Percentiles rank a stretch among this genome's conserved stretches.
Evolutionary conservation across 2,797 vertebrate genomes (phyloP).

Genomic region (Gastrophryne carolinensis): DNA sequence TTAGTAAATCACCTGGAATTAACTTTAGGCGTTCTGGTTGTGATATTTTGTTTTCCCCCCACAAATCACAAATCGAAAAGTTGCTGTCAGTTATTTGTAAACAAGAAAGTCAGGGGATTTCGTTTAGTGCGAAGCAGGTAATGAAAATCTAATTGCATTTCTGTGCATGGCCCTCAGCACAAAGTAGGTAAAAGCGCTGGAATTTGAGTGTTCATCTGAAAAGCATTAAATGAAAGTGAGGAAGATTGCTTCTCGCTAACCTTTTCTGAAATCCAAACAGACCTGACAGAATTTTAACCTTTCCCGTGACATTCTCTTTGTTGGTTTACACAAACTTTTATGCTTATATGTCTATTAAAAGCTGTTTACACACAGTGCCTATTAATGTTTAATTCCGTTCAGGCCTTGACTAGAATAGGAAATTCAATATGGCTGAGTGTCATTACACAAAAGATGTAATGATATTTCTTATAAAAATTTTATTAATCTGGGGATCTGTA

Average conservation of each 20-base stretch:
- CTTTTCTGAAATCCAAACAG: conserved; percentile 45
- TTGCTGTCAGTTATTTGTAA: not conserved
- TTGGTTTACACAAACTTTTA: conserved; percentile 41
- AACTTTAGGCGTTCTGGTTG: not conserved
- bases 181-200: conserved; percentile 31
- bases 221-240: conserved; percentile 36
- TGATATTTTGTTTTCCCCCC: not conserved
- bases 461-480: too few species aligned
- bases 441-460: too few species aligned
- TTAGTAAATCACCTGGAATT: not conserved
- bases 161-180: conserved; percentile 30
- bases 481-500: too few species aligned
- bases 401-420: not conserved
- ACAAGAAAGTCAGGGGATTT: conserved; percentile 19
- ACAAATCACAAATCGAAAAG: not conserved
- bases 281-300: conserved; percentile 42
- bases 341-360: conserved; percentile 45
- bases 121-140: not conserved
- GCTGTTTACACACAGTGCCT: conserved; percentile 14
- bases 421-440: too few species aligned
- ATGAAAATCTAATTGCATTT: conserved; percentile 32
- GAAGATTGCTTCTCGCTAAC: conserved; percentile 50
- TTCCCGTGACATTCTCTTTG: conserved; percentile 51
- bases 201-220: conserved; percentile 30
- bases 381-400: not conserved